A percentile compares a stretch with the other conserved stretches of the same genome.
Conservation (phyloP, 2,113 vertebrate genomes). For the Connochaetes taurinus region DNA sequence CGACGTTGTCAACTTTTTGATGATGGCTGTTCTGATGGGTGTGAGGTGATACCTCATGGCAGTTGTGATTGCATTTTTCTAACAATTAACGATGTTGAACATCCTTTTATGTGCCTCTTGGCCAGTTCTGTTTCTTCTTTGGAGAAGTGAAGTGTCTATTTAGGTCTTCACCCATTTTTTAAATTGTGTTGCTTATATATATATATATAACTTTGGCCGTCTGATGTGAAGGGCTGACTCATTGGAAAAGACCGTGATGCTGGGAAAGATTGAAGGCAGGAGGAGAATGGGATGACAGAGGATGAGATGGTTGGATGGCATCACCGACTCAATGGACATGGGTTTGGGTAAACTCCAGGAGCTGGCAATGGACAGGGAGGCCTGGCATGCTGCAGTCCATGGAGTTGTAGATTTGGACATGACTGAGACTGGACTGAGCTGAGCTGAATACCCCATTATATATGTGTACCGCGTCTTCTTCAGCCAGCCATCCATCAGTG, state of each 20-base stretch:
- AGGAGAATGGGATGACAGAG: not conserved
- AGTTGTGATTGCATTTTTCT: not conserved
- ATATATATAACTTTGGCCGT: not conserved
- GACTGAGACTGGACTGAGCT: not conserved
- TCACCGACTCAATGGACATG: not conserved
- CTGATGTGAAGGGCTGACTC: not conserved
- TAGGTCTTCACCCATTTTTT: not conserved
- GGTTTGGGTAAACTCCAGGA: rapidly evolving
- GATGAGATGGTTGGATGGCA: not conserved
- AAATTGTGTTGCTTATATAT: not conserved
- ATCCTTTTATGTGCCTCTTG: not conserved
- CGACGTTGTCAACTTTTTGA: not conserved
- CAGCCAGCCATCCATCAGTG: not conserved
- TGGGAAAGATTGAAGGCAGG: not conserved
- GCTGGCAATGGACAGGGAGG: not conserved
- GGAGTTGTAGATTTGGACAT: rapidly evolving
- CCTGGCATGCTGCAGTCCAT: not conserved
- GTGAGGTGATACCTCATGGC: not conserved
- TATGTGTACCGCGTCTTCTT: not conserved
- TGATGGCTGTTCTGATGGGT: not conserved
- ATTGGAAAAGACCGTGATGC: not conserved
- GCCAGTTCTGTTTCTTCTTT: not conserved
- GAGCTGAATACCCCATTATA: not conserved
- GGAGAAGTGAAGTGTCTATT: not conserved
- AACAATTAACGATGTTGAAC: not conserved